Evolutionary conservation across 2,888 invertebrate species (phyloP).

Genomic region (Drosophila engyochracea): DNA sequence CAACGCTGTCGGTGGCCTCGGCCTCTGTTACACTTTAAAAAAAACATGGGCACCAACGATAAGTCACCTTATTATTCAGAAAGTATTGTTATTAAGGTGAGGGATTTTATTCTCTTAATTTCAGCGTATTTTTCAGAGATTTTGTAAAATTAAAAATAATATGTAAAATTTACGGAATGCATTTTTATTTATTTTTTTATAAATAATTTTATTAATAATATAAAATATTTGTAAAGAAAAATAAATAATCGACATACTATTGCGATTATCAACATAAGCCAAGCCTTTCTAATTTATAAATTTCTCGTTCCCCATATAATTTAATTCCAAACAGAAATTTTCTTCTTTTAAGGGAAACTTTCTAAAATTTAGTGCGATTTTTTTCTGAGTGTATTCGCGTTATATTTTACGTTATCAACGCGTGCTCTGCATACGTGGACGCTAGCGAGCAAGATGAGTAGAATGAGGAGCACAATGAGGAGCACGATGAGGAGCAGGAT

Average conservation of each 20-base stretch:
- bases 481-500: background rate
- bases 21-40: slow-evolving; percentile 9
- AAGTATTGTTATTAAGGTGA: background rate
- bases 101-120: too few relatives aligned
- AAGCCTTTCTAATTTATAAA: background rate
- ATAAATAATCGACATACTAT: background rate
- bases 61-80: background rate
- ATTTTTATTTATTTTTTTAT: too few relatives aligned
- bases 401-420: slow-evolving; percentile 75
- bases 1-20: slow-evolving; percentile 65
- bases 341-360: background rate
- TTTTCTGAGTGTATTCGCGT: slow-evolving; percentile 16
- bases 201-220: background rate
- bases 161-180: too few relatives aligned
- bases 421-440: slow-evolving; percentile 78
- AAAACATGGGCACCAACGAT: background rate
- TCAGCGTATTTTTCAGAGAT: too few relatives aligned
- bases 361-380: background rate
- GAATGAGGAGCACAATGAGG: slow-evolving; percentile 9
- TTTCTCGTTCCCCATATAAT: background rate
- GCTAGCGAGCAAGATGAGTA: slow-evolving; percentile 1
- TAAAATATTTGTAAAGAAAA: background rate
- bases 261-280: too few relatives aligned
- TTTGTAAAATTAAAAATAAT: too few relatives aligned
- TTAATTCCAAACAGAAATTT: background rate